A percentile compares a stretch with the other conserved stretches of the same genome.
Conservation (phyloP, 2,797 vertebrate species). For the Gambelia wislizenii region DNA sequence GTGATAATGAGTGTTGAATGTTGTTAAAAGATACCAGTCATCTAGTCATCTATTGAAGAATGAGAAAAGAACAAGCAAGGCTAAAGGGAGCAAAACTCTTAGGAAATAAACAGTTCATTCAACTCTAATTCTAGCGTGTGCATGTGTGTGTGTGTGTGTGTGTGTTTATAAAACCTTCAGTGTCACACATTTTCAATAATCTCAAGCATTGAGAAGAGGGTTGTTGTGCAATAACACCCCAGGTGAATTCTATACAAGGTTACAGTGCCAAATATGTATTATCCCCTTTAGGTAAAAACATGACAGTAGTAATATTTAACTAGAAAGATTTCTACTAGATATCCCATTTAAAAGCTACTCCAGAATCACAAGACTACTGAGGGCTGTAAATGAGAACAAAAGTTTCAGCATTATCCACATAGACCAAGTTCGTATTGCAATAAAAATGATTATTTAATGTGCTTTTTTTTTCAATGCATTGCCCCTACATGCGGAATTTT, state of each 20-base stretch:
- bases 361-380: slow-evolving; percentile 21
- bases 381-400: not conserved
- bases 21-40: slow-evolving; percentile 60
- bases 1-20: slow-evolving; percentile 71
- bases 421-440: slow-evolving; percentile 18
- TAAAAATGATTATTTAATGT: slow-evolving; percentile 22
- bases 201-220: slow-evolving; percentile 15
- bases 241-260: not conserved
- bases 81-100: slow-evolving; percentile 62
- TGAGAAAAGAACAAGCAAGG: slow-evolving; percentile 66
- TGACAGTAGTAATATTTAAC: not conserved
- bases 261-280: not conserved
- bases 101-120: slow-evolving; percentile 46
- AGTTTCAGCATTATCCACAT: slow-evolving; percentile 13
- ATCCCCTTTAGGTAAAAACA: slow-evolving; percentile 21
- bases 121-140: slow-evolving; percentile 16
- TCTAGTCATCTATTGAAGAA: slow-evolving; percentile 69
- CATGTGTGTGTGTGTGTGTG: not conserved
- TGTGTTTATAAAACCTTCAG: slow-evolving; percentile 20
- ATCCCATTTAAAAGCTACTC: not conserved
- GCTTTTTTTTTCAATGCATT: not conserved
- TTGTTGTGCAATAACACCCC: accelerated
- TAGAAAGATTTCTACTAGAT: not conserved
- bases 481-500: slow-evolving; percentile 17
- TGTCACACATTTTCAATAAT: slow-evolving; percentile 8